phyloP scores from a whole-genome alignment of 2,888 invertebrate genomes.

The Yponomeuta sedellus region DNA sequence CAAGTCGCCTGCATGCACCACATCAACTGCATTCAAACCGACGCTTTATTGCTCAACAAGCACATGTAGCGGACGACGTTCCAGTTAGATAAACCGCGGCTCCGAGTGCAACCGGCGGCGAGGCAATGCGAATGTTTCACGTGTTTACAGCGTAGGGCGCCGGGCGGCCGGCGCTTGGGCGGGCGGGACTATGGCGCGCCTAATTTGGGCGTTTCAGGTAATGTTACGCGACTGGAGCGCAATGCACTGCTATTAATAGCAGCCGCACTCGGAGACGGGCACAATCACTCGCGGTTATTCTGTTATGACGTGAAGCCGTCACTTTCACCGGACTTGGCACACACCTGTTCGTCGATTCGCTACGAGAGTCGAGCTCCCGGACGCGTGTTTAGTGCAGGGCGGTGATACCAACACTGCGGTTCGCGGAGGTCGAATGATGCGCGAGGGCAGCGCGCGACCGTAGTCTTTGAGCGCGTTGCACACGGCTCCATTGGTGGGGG shows the following conservation, averaged over 20 bases:
- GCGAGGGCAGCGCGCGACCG: conserved; percentile 63
- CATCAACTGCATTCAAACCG: conserved; percentile 58
- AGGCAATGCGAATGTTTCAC: conserved; percentile 27
- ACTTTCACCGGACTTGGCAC: conserved; percentile 58
- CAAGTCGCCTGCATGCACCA: conserved; percentile 66
- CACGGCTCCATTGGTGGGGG: conserved; percentile 74
- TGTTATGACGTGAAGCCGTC: conserved; percentile 42
- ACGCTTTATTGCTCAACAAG: conserved; percentile 60
- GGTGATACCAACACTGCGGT: conserved; percentile 69
- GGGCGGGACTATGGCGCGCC: conserved; percentile 55
- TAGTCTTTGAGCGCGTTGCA: conserved; percentile 73
- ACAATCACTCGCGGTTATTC: conserved; percentile 58
- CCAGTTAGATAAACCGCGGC: conserved; percentile 43
- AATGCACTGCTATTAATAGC: conserved; percentile 68
- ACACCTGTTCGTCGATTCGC: conserved; percentile 75
- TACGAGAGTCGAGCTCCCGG: conserved; percentile 72
- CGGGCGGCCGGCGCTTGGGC: not conserved
- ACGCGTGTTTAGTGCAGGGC: conserved; percentile 71
- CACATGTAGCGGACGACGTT: conserved; percentile 45
- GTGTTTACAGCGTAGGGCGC: not conserved
- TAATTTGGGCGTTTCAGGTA: conserved; percentile 77
- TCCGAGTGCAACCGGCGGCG: conserved; percentile 52
- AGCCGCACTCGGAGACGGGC: conserved; percentile 52
- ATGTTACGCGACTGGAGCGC: conserved; percentile 69
- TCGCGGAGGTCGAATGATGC: conserved; percentile 75